phyloP scores from a whole-genome alignment of 2,888 invertebrate species.

The Dendrolimus pini region DNA sequence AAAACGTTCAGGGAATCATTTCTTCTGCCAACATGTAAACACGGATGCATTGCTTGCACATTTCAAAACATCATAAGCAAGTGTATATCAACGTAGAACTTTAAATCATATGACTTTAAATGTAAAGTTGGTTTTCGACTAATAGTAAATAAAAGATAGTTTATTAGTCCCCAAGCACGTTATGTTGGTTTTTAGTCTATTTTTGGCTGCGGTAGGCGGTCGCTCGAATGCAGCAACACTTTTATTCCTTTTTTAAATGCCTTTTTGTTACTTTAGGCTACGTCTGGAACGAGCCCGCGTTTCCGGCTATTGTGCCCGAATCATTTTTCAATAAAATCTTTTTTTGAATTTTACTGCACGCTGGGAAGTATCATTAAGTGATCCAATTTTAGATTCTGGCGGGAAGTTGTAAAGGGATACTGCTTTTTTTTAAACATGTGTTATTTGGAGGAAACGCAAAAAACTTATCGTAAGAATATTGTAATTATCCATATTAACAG shows the following conservation, averaged over 20 bases:
- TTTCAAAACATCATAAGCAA: slow-evolving; percentile 13
- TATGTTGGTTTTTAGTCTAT: slow-evolving; percentile 48
- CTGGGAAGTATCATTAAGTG: neutral
- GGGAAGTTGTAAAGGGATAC: neutral
- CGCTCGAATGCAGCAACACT: slow-evolving; percentile 56
- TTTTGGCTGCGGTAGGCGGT: slow-evolving; percentile 76
- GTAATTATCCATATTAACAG: too few species aligned
- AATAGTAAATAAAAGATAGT: neutral
- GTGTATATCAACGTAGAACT: neutral
- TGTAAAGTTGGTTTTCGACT: neutral
- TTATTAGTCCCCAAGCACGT: slow-evolving; percentile 1
- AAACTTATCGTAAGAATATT: neutral
- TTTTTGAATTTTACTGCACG: slow-evolving; percentile 9
- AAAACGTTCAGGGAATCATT: slow-evolving; percentile 53
- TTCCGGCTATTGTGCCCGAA: slow-evolving; percentile 65
- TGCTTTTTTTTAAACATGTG: neutral
- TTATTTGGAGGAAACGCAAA: neutral
- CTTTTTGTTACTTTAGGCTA: slow-evolving; percentile 55
- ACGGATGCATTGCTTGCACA: slow-evolving; percentile 26
- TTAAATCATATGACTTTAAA: neutral
- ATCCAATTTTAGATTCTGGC: slow-evolving; percentile 6
- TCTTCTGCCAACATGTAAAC: slow-evolving; percentile 60
- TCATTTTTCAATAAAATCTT: slow-evolving; percentile 44
- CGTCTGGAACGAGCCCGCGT: slow-evolving; percentile 57
- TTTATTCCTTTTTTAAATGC: slow-evolving; percentile 52